A percentile compares a stretch with the other conserved stretches of the same genome.
Conservation (phyloP, 2,888 invertebrate species). For the Aquatica leii region DNA sequence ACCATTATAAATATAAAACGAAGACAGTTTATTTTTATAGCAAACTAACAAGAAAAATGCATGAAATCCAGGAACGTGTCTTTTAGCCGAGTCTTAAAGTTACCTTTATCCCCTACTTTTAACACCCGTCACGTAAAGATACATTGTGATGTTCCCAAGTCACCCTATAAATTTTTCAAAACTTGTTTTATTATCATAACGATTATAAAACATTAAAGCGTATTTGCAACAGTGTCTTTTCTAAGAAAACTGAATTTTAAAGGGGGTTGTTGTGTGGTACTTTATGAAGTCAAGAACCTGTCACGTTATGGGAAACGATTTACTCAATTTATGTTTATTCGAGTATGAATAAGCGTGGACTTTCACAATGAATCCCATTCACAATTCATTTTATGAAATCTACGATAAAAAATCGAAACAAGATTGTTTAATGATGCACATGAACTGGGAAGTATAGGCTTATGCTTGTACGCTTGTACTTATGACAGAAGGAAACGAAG, state of each 20-base stretch:
- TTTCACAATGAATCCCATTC: not conserved
- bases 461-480: constrained; percentile 9
- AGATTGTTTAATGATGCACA: constrained; percentile 4
- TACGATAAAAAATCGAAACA: no score
- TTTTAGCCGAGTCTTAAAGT: constrained; percentile 21
- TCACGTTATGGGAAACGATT: constrained; percentile 27
- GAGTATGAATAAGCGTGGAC: not conserved
- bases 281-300: constrained; percentile 14
- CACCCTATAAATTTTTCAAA: constrained; percentile 11
- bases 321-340: constrained; percentile 7
- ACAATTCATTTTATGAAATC: no score
- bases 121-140: constrained; percentile 20
- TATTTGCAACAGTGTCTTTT: constrained; percentile 10
- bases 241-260: constrained; percentile 1
- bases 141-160: constrained; percentile 19
- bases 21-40: constrained; percentile 25
- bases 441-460: not conserved
- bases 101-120: constrained; percentile 26
- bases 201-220: constrained; percentile 8
- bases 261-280: not conserved
- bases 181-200: constrained; percentile 12
- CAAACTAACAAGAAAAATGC: constrained; percentile 20
- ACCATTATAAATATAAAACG: no score
- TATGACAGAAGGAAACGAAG: constrained; percentile 19
- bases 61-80: constrained; percentile 32